Percentiles rank a stretch among this genome's conserved stretches.
These are phyloP conservation scores for Auanema sp. DNA, from an alignment of 2,888 invertebrate species.

Conservation along the genomic window DNA sequence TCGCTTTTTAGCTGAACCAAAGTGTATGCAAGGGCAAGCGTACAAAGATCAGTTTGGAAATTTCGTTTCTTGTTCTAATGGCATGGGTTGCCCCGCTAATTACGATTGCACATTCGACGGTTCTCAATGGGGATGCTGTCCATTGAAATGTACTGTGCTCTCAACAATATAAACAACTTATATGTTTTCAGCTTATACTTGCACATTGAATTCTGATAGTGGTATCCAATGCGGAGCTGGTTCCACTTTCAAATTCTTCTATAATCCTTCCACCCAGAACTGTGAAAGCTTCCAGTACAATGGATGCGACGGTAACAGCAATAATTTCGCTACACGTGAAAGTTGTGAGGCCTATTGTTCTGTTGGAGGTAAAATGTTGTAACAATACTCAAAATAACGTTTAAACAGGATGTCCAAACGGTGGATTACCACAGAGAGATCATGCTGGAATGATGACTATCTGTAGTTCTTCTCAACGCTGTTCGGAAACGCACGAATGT, in stretches of 20 bases:
- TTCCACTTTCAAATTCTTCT: slow-evolving; percentile 48
- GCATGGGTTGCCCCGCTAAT: slow-evolving; percentile 51
- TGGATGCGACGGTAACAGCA: slow-evolving; percentile 47
- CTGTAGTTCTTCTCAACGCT: slow-evolving; percentile 26
- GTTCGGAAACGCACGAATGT: slow-evolving; percentile 52
- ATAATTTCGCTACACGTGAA: slow-evolving; percentile 49
- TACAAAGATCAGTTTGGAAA: slow-evolving; percentile 50
- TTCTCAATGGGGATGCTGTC: slow-evolving; percentile 49
- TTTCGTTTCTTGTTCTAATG: slow-evolving; percentile 44
- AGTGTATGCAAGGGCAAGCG: slow-evolving; percentile 52
- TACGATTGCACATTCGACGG: slow-evolving; percentile 58
- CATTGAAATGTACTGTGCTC: slow-evolving; percentile 31
- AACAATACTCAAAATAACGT: not conserved
- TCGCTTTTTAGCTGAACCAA: slow-evolving; percentile 42
- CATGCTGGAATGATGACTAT: slow-evolving; percentile 44
- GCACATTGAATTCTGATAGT: slow-evolving; percentile 43
- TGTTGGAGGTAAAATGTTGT: slow-evolving; percentile 42
- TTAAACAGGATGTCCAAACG: slow-evolving; percentile 45
- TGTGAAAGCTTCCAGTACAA: slow-evolving; percentile 44
- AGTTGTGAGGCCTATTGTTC: slow-evolving; percentile 52
- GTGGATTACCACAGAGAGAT: slow-evolving; percentile 43
- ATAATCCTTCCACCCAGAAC: slow-evolving; percentile 47
- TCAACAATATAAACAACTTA: too few species aligned
- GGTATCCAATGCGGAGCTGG: slow-evolving; percentile 53
- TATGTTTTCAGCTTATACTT: slow-evolving; percentile 49